phyloP scores from a whole-genome alignment of 2,113 vertebrate genomes.

The Baryphthengus martii region DNA sequence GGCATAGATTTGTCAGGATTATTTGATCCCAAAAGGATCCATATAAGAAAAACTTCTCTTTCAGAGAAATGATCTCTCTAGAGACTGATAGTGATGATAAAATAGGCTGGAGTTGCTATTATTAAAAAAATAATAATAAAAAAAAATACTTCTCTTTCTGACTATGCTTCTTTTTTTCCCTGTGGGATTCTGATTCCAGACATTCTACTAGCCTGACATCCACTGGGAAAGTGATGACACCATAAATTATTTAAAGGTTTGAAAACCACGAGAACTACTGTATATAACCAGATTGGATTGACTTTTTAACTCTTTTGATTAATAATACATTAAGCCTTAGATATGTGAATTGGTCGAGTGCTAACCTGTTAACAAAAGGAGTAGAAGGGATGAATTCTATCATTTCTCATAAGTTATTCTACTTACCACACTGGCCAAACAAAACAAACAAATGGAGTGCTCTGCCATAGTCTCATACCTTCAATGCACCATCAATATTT shows the following conservation, averaged over 20 bases:
- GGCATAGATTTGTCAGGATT: conserved; percentile 1
- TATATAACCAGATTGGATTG: conserved; percentile 80
- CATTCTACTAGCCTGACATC: conserved; percentile 69
- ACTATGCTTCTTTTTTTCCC: conserved; percentile 55
- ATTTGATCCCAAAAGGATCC: conserved; percentile 50
- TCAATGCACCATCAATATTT: conserved; percentile 73
- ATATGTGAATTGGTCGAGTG: conserved; percentile 68
- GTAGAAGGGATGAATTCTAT: conserved; percentile 66
- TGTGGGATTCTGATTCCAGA: conserved; percentile 72
- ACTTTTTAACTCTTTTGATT: conserved; percentile 82
- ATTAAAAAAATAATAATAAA: conserved; percentile 70
- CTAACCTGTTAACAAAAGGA: conserved; percentile 74
- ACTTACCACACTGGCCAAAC: conserved; percentile 65
- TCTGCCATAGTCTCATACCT: conserved; percentile 47
- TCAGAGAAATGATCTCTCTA: conserved; percentile 43
- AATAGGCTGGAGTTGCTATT: conserved; percentile 64
- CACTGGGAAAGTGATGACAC: conserved; percentile 74
- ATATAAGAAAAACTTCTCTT: conserved; percentile 40
- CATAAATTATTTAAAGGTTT: conserved; percentile 81
- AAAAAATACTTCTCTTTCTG: conserved; percentile 47
- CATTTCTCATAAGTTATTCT: conserved; percentile 63
- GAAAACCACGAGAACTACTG: conserved; percentile 76
- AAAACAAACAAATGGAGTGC: conserved; percentile 57
- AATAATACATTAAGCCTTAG: conserved; percentile 75
- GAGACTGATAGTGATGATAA: conserved; percentile 34